These are phyloP conservation scores for Scalopus aquaticus DNA, from an alignment of 2,113 vertebrate species.

Conservation along the genomic window DNA sequence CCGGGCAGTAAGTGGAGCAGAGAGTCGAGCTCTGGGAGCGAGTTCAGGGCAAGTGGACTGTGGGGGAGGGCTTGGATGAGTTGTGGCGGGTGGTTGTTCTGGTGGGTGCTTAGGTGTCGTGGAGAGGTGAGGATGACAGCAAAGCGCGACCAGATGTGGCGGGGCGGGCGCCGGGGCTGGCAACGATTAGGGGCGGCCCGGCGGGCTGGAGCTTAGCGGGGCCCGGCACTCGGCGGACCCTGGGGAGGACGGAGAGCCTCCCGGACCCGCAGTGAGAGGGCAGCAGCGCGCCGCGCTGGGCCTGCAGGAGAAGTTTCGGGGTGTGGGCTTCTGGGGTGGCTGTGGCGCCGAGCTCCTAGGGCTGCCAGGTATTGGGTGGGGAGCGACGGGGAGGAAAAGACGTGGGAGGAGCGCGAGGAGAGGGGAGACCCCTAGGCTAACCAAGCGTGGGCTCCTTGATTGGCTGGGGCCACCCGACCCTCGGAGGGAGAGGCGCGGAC, in stretches of 20 bases:
- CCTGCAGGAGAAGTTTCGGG: slow-evolving; percentile 52
- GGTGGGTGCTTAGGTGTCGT: slow-evolving; percentile 39
- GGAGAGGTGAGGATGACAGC: slow-evolving; percentile 82
- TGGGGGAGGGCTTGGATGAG: slow-evolving; percentile 46
- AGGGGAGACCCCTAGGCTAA: background rate
- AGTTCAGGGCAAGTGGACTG: slow-evolving; percentile 40
- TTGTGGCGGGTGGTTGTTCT: slow-evolving; percentile 26
- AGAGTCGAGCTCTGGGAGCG: background rate
- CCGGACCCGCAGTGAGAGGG: slow-evolving; percentile 74
- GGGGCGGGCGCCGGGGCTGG: slow-evolving; percentile 82
- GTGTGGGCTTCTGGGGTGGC: background rate
- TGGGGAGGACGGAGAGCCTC: slow-evolving; percentile 20
- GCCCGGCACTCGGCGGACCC: background rate
- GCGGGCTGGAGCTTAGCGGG: background rate
- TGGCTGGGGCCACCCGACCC: background rate
- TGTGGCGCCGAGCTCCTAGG: background rate
- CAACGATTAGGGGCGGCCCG: slow-evolving; percentile 79
- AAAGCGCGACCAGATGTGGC: slow-evolving; percentile 89
- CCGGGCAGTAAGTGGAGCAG: background rate
- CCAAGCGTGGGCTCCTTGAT: background rate
- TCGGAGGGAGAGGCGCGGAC: background rate
- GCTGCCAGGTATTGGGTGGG: background rate
- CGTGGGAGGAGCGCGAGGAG: background rate
- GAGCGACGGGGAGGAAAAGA: background rate
- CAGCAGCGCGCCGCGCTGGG: slow-evolving; percentile 73